phyloP scores from a whole-genome alignment of 2,888 invertebrate genomes.

The Pollenia angustigena region DNA sequence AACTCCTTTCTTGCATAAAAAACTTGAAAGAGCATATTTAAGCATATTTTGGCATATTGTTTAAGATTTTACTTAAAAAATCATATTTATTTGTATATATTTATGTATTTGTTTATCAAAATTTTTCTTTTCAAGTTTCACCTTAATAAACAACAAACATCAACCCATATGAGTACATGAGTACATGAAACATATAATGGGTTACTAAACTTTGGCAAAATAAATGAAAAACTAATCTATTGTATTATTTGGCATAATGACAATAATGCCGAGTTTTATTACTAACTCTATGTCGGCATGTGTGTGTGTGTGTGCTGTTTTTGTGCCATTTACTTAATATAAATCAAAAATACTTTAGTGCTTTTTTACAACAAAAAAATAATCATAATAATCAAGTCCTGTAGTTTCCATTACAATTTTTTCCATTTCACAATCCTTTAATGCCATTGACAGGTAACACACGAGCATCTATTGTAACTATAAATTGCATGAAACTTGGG shows the following conservation, averaged over 20 bases:
- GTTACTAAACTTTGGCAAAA: conserved; percentile 72
- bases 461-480: conserved; percentile 6
- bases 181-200: conserved; percentile 57
- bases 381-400: conserved; percentile 50
- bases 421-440: conserved; percentile 58
- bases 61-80: too few species aligned
- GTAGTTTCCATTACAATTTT: conserved; percentile 40
- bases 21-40: too few species aligned
- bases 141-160: conserved; percentile 36
- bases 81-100: too few species aligned
- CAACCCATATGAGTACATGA: conserved; percentile 39
- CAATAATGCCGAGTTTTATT: conserved; percentile 66
- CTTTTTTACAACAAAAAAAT: conserved; percentile 35
- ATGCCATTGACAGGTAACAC: conserved; percentile 62
- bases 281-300: conserved; percentile 33
- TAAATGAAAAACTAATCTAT: conserved; percentile 63
- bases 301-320: background rate
- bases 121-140: background rate
- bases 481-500: conserved; percentile 56
- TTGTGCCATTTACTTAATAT: conserved; percentile 47
- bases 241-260: conserved; percentile 69
- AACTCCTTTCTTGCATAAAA: too few species aligned
- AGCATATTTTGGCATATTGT: too few species aligned
- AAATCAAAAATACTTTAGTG: conserved; percentile 55
- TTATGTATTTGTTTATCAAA: too few species aligned